Base-by-base conservation (phyloP, 2,113 vertebrate genomes). In the Orcinus orca region DNA sequence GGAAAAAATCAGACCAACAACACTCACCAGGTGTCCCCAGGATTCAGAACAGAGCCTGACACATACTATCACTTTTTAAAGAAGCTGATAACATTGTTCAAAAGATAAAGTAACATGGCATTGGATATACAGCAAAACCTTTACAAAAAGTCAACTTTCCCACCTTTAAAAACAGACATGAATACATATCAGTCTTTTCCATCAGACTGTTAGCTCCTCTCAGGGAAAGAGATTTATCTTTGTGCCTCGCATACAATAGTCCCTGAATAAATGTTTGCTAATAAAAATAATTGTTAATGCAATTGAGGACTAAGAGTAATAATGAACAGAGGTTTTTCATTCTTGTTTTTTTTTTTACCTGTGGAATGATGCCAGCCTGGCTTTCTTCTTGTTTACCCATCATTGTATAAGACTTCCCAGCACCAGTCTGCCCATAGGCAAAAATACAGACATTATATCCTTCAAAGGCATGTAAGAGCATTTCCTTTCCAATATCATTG, bases 361-460 rank as follows among this genome's bases (percentile, higher is more conserved):
- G 99, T 84, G 99, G 99, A 94, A 99, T 99, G 98, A 99, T 99
- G 98, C 99, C 99, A 96, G 99, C 99, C 98, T 99, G 99, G 62
- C 99, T 99, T 96, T 99, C 99, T 97, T 99, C 99, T 98, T 99
- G 99, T 97, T 99, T 99, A 91, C 99, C 99, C 99, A 99, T 99
- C 99, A 99, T 99, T 1, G 99, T 99, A 80, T 99, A 99, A 93
- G 99, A 99, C 94, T 99, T 99, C 88, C 99, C 99, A 97, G 99
- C 99, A 97, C 99, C 99, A 6, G 99, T 99, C 98, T 99, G 99
- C 90, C 99, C 99, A 47, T 99, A 99, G 62, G 99, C 99, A 94
- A 99, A 99, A 96, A 99, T 99, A 97, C 99, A 99, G 1, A 99
- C 99, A 0, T 99, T 99, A 98, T 99, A 99, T 90, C 99, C 99